phyloP scores from a whole-genome alignment of 1,140 invertebrate genomes.

The Drosophila baimaii region DNA sequence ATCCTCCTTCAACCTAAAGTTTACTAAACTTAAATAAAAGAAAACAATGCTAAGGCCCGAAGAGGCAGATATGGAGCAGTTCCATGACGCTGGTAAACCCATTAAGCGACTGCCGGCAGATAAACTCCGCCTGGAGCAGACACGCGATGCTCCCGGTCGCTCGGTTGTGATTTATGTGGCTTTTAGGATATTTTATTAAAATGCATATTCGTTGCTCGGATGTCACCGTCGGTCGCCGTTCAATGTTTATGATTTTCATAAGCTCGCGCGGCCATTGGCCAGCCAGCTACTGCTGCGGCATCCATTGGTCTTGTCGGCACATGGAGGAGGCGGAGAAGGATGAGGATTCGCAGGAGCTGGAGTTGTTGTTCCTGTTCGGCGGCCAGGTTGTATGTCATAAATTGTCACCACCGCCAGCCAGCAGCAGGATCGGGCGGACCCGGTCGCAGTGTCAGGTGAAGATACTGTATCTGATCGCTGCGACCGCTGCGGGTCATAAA shows the following conservation, averaged over 20 bases:
- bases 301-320: slow-evolving; percentile 30
- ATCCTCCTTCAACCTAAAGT: not conserved
- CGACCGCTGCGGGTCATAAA: slow-evolving; percentile 71
- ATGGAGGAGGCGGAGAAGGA: slow-evolving; percentile 29
- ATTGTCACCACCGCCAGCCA: slow-evolving; percentile 64
- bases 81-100: slow-evolving; percentile 18
- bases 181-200: slow-evolving; percentile 85
- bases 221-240: slow-evolving; percentile 67
- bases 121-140: slow-evolving; percentile 20
- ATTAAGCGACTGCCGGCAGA: slow-evolving; percentile 38
- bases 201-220: slow-evolving; percentile 84
- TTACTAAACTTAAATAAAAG: slow-evolving; percentile 4
- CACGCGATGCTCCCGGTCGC: slow-evolving; percentile 38
- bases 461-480: slow-evolving; percentile 77
- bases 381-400: slow-evolving; percentile 75
- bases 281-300: slow-evolving; percentile 33
- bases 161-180: slow-evolving; percentile 81
- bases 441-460: slow-evolving; percentile 70
- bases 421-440: slow-evolving; percentile 1
- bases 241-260: slow-evolving; percentile 84
- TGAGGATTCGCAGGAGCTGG: slow-evolving; percentile 21
- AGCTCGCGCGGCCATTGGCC: slow-evolving; percentile 64
- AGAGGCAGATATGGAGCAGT: slow-evolving; percentile 12
- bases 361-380: slow-evolving; percentile 34
- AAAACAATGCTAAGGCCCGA: slow-evolving; percentile 2